A percentile compares a stretch with the other conserved stretches of the same genome.
phyloP scores from a whole-genome alignment of 2,888 invertebrate genomes.

The Fragum sueziense region DNA sequence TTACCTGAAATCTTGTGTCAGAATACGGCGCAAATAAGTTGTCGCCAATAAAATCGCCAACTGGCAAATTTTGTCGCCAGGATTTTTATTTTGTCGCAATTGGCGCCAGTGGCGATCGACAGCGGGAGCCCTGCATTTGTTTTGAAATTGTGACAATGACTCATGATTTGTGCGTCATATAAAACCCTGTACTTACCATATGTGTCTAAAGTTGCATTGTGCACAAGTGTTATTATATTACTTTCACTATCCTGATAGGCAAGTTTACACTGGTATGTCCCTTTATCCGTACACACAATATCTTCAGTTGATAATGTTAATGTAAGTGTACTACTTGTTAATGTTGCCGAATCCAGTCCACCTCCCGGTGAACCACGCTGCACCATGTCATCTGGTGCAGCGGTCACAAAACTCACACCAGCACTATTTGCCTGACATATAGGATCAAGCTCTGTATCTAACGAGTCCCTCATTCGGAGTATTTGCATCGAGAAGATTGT shows the following conservation, averaged over 20 bases:
- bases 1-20: too few relatives aligned
- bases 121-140: too few relatives aligned
- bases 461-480: not conserved
- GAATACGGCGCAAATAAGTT: too few relatives aligned
- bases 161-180: too few relatives aligned
- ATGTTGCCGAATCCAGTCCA: not conserved
- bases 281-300: not conserved
- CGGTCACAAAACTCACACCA: not conserved
- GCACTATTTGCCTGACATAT: not conserved
- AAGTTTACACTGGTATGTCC: not conserved
- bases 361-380: not conserved
- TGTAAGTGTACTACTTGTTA: not conserved
- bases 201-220: not conserved
- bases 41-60: too few relatives aligned
- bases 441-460: not conserved
- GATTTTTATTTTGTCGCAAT: too few relatives aligned
- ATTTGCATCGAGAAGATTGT: not conserved
- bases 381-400: not conserved
- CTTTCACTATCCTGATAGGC: not conserved
- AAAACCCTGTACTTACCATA: conserved; percentile 17
- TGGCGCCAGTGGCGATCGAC: too few relatives aligned
- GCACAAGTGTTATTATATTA: not conserved
- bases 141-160: too few relatives aligned
- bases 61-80: too few relatives aligned
- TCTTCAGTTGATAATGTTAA: not conserved